Conservation (phyloP, 1,140 invertebrate species). For the Acromyrmex charruanus region DNA sequence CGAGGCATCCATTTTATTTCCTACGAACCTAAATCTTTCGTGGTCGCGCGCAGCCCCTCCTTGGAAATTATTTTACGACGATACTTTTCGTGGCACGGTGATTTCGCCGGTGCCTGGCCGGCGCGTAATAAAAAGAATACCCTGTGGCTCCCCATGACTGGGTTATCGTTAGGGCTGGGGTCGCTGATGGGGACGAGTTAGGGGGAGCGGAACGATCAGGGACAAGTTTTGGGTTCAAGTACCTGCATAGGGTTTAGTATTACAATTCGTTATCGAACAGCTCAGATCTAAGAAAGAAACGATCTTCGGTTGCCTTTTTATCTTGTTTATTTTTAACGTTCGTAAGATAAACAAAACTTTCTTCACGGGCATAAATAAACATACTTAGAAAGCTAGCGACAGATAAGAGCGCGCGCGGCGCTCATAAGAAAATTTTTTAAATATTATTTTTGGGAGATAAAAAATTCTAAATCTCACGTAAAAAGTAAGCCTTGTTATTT, state of each 20-base stretch:
- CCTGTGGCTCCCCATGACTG: constrained; percentile 69
- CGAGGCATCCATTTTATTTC: background rate
- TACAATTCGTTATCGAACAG: constrained; percentile 65
- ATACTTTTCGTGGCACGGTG: constrained; percentile 50
- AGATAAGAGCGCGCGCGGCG: background rate
- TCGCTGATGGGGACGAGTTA: constrained; percentile 58
- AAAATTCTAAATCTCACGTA: background rate
- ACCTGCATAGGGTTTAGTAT: constrained; percentile 50
- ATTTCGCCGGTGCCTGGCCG: constrained; percentile 51
- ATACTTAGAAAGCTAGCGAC: background rate
- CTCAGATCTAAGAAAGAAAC: background rate
- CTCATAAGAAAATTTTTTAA: background rate
- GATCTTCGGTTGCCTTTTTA: background rate
- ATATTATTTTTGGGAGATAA: background rate
- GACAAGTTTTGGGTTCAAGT: background rate
- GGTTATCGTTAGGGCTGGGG: constrained; percentile 70
- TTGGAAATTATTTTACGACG: constrained; percentile 73
- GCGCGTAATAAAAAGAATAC: constrained; percentile 73
- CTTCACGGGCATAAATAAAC: background rate
- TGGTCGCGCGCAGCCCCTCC: background rate
- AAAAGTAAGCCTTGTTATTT: background rate
- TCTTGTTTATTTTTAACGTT: background rate
- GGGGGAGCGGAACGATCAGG: constrained; percentile 20
- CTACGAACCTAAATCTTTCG: constrained; percentile 1
- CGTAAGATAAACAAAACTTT: background rate